Conservation (phyloP, 2,888 invertebrate genomes). For the Oasisia sp. region DNA sequence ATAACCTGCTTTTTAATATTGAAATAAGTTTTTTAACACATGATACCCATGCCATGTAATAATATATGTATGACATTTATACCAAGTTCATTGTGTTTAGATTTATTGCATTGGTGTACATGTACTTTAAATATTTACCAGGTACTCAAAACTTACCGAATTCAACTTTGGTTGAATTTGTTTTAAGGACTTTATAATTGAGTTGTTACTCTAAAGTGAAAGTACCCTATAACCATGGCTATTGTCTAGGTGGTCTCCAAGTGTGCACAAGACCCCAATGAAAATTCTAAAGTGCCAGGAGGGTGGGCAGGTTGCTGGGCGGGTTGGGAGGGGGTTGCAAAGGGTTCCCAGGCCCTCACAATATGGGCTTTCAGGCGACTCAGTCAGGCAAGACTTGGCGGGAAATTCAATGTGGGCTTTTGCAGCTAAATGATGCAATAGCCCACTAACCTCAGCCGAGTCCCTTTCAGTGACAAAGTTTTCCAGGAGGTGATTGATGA, state of each 20-base stretch:
- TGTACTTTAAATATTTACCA: no score
- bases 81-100: no score
- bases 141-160: no score
- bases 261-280: neutral
- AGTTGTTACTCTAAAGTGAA: neutral
- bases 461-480: neutral
- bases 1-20: no score
- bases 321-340: neutral
- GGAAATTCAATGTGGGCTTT: slow-evolving; percentile 13
- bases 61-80: no score
- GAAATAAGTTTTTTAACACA: no score
- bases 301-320: neutral
- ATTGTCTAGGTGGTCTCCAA: neutral
- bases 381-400: neutral
- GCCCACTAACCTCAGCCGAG: neutral
- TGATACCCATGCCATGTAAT: no score
- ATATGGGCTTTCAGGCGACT: neutral
- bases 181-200: no score
- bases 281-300: neutral
- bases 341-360: neutral
- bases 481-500: neutral
- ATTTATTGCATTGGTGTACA: no score
- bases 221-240: neutral
- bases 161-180: no score
- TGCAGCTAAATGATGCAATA: neutral